Conservation (phyloP, 2,797 vertebrate genomes). For the Potorous gilbertii region DNA sequence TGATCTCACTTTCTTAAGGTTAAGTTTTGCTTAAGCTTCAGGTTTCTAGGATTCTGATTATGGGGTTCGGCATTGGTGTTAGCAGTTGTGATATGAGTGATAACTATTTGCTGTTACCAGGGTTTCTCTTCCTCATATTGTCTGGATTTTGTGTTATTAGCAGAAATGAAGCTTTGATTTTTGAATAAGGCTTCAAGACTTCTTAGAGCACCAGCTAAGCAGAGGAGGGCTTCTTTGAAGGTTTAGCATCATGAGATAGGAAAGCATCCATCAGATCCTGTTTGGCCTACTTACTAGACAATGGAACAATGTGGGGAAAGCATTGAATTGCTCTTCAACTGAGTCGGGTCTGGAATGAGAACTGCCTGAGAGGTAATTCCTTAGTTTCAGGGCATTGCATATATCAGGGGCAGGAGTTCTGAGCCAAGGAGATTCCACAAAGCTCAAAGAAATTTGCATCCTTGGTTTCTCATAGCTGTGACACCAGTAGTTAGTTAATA, state of each 20-base stretch:
- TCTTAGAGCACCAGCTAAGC: not conserved
- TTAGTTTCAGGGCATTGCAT: not conserved
- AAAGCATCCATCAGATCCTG: not conserved
- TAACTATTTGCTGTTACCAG: not conserved
- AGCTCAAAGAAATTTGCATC: not conserved
- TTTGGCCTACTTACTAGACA: not conserved
- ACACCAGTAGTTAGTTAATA: not conserved
- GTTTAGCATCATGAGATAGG: not conserved
- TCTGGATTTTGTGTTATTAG: slow-evolving; percentile 34
- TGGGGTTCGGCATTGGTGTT: slow-evolving; percentile 22
- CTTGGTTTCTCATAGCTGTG: not conserved
- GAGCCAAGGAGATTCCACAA: not conserved
- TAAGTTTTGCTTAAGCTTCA: not conserved
- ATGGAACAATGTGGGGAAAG: not conserved
- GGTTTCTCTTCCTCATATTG: slow-evolving; percentile 32
- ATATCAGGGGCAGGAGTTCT: not conserved
- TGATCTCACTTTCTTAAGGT: not conserved
- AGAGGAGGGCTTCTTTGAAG: not conserved
- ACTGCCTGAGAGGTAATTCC: not conserved
- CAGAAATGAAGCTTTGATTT: slow-evolving; percentile 15
- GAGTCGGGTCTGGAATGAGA: not conserved
- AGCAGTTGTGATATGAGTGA: slow-evolving; percentile 4
- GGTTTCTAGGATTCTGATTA: not conserved
- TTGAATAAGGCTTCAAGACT: not conserved
- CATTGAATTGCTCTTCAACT: not conserved